Evolutionary conservation across 2,888 invertebrate genomes (phyloP), one percentile per base, ranked within the genome.

Genomic region (Stegana nigrithorax): DNA sequence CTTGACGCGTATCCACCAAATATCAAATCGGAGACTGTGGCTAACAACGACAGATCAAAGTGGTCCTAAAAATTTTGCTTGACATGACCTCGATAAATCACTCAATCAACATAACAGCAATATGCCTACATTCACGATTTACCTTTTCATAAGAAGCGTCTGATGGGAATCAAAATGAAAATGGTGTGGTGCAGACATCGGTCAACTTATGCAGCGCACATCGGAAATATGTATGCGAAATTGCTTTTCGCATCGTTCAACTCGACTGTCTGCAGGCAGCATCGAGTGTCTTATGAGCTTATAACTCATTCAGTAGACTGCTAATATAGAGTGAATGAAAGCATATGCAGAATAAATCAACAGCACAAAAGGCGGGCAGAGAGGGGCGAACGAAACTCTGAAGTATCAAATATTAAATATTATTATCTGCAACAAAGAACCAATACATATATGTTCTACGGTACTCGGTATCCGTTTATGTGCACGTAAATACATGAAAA

Each of bases 11-110:
- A n/a, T n/a, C n/a, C n/a, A n/a, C n/a, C n/a, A n/a, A n/a, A n/a
- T n/a, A n/a, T n/a, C n/a, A n/a, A n/a, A n/a, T n/a, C n/a, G n/a
- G n/a, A n/a, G n/a, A n/a, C n/a, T n/a, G n/a, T n/a, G n/a, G n/a
- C n/a, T n/a, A n/a, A n/a, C n/a, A n/a, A n/a, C 5, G 17, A 12
- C 4, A 55, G 53, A 55, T 55, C 53, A 55, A 55, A 55, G 53
- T 6, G 23, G 21, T 7, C 2, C n/a, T 6, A 42, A 6, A 42
- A 4, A 14, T n/a, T n/a, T n/a, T n/a, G n/a, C n/a, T n/a, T n/a
- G n/a, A n/a, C n/a, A n/a, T n/a, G n/a, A n/a, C 4, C 10, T 14
- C 23, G 23, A 45, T 45, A 45, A 45, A 45, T 45, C 45, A 23
- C 6, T 45, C 10, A 21, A 45, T 45, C 45, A 45, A 45, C 21